Conservation (phyloP, 1,140 invertebrate species). For the Pogonomyrmex barbatus region DNA sequence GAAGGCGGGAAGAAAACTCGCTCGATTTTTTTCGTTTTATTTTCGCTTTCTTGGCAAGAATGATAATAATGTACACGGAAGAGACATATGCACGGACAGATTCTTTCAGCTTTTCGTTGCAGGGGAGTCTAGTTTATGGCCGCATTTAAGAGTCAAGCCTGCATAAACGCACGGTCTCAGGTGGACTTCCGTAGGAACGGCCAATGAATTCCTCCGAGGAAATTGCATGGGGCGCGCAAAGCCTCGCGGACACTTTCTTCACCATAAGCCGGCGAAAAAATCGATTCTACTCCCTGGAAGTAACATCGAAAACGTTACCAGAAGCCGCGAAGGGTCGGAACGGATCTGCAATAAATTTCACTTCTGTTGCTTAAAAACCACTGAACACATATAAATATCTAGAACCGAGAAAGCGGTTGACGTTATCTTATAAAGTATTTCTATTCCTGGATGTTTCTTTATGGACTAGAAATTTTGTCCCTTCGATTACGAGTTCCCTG, state of each 20-base stretch:
- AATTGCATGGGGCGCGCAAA: slow-evolving; percentile 62
- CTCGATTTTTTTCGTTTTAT: slow-evolving; percentile 30
- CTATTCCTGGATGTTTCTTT: not conserved
- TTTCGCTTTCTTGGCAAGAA: slow-evolving; percentile 17
- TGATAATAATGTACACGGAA: slow-evolving; percentile 51
- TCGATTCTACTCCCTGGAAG: slow-evolving; percentile 43
- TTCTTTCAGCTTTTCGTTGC: slow-evolving; percentile 68
- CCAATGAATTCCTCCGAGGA: slow-evolving; percentile 74
- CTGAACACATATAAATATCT: slow-evolving; percentile 25
- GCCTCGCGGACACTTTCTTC: slow-evolving; percentile 67
- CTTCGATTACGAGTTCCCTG: not conserved
- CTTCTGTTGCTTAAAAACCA: slow-evolving; percentile 41
- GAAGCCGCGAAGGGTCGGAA: not conserved
- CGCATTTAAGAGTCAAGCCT: slow-evolving; percentile 65
- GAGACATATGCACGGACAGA: slow-evolving; percentile 59
- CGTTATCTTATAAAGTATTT: slow-evolving; percentile 37
- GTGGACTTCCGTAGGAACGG: slow-evolving; percentile 71
- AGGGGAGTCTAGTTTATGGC: slow-evolving; percentile 68
- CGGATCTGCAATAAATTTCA: slow-evolving; percentile 27
- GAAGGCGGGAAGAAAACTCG: slow-evolving; percentile 5
- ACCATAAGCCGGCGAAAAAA: slow-evolving; percentile 57
- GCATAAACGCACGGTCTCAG: slow-evolving; percentile 73
- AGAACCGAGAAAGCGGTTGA: not conserved
- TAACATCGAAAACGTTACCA: slow-evolving; percentile 53
- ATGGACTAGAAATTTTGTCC: not conserved